Conservation (phyloP, 2,888 invertebrate genomes). For the Petrolisthes manimaculis region DNA sequence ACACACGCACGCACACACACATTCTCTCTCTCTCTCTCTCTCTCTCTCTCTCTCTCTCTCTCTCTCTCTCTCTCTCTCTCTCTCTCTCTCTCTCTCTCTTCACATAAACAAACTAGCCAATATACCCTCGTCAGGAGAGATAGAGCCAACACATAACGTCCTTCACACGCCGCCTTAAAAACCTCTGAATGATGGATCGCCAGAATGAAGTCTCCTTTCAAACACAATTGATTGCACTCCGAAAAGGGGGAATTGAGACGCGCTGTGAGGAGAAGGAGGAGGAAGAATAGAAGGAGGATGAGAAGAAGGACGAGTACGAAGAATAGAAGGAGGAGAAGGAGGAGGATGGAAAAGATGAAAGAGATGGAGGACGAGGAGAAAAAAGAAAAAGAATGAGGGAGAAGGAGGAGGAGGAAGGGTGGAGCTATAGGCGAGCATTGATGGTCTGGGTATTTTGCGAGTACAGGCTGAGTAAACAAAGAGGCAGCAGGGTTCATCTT, state of each 20-base stretch:
- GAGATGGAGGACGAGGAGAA: too few relatives aligned
- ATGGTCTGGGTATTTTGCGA: too few relatives aligned
- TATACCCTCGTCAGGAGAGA: neutral
- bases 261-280: neutral
- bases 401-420: too few relatives aligned
- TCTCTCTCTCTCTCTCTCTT: slow-evolving; percentile 33
- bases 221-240: slow-evolving; percentile 25
- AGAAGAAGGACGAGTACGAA: neutral
- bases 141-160: neutral
- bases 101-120: too few relatives aligned
- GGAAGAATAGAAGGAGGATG: neutral
- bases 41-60: neutral
- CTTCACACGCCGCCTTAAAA: neutral
- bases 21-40: neutral
- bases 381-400: too few relatives aligned
- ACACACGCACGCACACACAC: too few relatives aligned
- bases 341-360: neutral
- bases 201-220: slow-evolving; percentile 20
- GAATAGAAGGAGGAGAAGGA: neutral
- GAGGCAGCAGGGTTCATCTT: too few relatives aligned
- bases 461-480: too few relatives aligned
- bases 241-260: slow-evolving; percentile 1
- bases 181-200: slow-evolving; percentile 28
- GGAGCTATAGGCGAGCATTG: too few relatives aligned
- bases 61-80: slow-evolving; percentile 29